These are phyloP conservation scores for Psylliodes chrysocephalus DNA, from an alignment of 2,888 invertebrate species.

Conservation along the genomic window DNA sequence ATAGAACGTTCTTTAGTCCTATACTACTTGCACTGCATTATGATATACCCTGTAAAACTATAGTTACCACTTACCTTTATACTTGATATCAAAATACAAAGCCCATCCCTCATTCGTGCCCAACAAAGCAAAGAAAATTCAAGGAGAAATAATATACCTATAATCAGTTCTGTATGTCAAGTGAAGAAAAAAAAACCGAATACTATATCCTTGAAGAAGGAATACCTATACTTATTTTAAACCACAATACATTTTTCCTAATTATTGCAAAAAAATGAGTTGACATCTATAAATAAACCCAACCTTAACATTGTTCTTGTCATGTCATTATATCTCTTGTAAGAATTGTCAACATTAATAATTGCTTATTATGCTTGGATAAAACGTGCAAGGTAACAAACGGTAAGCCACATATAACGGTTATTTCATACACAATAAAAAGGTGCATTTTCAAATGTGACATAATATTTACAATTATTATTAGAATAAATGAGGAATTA, in stretches of 20 bases:
- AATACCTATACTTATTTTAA: neutral
- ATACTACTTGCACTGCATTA: too few species aligned
- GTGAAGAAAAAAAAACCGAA: too few species aligned
- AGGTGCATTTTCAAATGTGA: neutral
- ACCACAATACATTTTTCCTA: slow-evolving; percentile 3
- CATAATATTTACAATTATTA: too few species aligned
- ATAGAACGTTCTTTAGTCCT: too few species aligned
- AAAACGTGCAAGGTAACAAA: slow-evolving; percentile 1
- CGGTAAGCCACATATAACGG: slow-evolving; percentile 10
- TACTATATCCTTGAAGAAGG: slow-evolving; percentile 2
- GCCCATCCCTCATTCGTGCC: too few species aligned
- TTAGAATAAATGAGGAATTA: too few species aligned
- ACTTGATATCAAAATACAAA: too few species aligned
- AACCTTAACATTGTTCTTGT: slow-evolving; percentile 36
- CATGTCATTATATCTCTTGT: slow-evolving; percentile 15
- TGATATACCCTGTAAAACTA: too few species aligned
- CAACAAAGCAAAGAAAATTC: too few species aligned
- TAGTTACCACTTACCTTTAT: too few species aligned
- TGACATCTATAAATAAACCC: slow-evolving; percentile 30
- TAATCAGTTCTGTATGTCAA: too few species aligned
- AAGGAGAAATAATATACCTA: too few species aligned
- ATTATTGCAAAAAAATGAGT: slow-evolving; percentile 8
- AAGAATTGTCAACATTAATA: slow-evolving; percentile 8
- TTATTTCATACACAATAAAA: neutral
- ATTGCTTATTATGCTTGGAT: neutral